Percentiles rank a stretch among this genome's conserved stretches.
These are phyloP conservation scores for Procavia capensis DNA, from an alignment of 2,113 vertebrate genomes.

Conservation along the genomic window DNA sequence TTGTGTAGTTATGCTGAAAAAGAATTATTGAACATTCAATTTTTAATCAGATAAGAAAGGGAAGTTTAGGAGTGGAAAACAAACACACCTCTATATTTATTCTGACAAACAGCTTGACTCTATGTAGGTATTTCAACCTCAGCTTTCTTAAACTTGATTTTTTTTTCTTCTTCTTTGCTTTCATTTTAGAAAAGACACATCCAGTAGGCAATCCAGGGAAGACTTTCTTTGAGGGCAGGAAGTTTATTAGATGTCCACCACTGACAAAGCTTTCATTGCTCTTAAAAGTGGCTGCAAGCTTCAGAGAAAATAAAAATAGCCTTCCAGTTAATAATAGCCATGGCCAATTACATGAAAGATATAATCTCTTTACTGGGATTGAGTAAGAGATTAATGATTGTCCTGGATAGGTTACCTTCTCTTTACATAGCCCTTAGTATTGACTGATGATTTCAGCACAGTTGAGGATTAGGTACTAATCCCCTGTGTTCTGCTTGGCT, in stretches of 20 bases:
- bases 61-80: background rate
- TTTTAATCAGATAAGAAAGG: conserved; percentile 58
- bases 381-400: conserved; percentile 29
- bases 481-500: background rate
- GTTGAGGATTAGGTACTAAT: background rate
- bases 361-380: background rate
- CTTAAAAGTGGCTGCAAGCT: conserved; percentile 40
- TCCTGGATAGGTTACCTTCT: background rate
- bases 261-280: conserved; percentile 38
- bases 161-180: conserved; percentile 28
- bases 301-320: conserved; percentile 12
- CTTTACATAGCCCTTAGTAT: conserved; percentile 8
- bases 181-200: conserved; percentile 57
- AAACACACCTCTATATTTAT: conserved; percentile 26
- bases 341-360: conserved; percentile 41
- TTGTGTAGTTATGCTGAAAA: conserved; percentile 29
- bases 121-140: background rate
- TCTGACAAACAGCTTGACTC: conserved; percentile 46
- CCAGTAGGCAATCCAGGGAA: conserved; percentile 9
- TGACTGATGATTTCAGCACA: conserved; percentile 7
- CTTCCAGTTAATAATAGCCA: conserved; percentile 46
- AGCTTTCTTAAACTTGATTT: conserved; percentile 57
- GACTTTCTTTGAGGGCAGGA: conserved; percentile 37
- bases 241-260: conserved; percentile 38
- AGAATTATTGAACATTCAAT: conserved; percentile 41